Evolutionary conservation across 2,797 vertebrate species (phyloP).

Genomic region (Lutjanus campechanus): DNA sequence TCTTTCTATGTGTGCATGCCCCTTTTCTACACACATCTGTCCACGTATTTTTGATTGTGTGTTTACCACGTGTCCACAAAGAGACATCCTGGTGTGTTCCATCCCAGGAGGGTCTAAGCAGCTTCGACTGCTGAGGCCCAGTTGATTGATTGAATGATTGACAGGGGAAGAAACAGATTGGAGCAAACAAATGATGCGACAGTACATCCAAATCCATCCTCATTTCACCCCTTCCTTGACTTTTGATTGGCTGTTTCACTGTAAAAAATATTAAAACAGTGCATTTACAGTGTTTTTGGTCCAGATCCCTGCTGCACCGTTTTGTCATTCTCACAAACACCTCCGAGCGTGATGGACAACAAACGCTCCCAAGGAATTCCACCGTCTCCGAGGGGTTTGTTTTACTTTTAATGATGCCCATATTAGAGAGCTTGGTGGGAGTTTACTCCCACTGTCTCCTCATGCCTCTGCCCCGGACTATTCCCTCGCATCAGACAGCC

Average conservation of each 20-base stretch:
- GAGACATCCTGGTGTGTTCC: conserved; percentile 9
- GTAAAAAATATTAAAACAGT: too few species aligned
- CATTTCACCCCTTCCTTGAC: conserved; percentile 21
- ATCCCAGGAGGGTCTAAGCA: conserved; percentile 17
- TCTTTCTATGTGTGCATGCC: background rate
- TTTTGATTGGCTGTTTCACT: conserved; percentile 20
- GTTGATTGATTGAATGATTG: conserved; percentile 31
- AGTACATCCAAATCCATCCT: conserved; percentile 38
- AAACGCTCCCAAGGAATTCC: conserved; percentile 48
- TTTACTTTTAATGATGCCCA: conserved; percentile 72
- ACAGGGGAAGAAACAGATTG: conserved; percentile 43
- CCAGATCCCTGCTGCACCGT: conserved; percentile 33
- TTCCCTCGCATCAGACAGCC: conserved; percentile 77
- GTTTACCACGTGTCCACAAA: conserved; percentile 32
- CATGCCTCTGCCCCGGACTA: conserved; percentile 62
- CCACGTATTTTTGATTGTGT: conserved; percentile 29
- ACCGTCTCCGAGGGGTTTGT: conserved; percentile 22
- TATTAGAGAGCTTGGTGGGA: conserved; percentile 56
- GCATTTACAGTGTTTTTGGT: background rate
- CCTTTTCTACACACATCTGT: conserved; percentile 32
- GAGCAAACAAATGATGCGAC: conserved; percentile 35
- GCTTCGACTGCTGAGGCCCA: background rate
- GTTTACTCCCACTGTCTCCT: conserved; percentile 65
- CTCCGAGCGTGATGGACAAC: conserved; percentile 34
- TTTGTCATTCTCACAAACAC: conserved; percentile 51